phyloP scores from a whole-genome alignment of 2,888 invertebrate species.

The Acanthoscelides obtectus region DNA sequence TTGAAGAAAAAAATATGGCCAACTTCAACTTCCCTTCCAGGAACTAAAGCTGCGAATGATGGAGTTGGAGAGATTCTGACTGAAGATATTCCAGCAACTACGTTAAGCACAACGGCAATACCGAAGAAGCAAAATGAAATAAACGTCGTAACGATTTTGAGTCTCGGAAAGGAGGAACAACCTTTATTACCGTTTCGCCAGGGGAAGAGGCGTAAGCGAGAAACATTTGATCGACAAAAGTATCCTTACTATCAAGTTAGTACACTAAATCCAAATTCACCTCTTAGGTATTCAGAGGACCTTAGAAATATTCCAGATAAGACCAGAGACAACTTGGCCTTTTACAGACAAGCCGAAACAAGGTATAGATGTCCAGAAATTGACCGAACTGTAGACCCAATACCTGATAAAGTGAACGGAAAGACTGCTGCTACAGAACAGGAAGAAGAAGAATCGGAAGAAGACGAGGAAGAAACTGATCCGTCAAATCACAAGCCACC shows the following conservation, averaged over 20 bases:
- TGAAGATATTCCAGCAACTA: constrained; percentile 20
- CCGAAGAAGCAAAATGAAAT: constrained; percentile 8
- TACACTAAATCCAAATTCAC: constrained; percentile 53
- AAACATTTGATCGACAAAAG: constrained; percentile 31
- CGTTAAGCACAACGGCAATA: constrained; percentile 20
- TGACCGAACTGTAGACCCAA: constrained; percentile 51
- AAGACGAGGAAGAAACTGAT: constrained; percentile 28
- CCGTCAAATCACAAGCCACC: constrained; percentile 39
- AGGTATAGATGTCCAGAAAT: constrained; percentile 53
- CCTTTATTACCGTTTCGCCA: neutral
- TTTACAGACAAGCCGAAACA: constrained; percentile 62
- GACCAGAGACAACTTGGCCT: constrained; percentile 61
- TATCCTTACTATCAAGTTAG: constrained; percentile 62
- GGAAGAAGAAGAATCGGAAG: constrained; percentile 23
- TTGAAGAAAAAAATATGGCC: constrained; percentile 2
- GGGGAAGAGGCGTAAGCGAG: neutral
- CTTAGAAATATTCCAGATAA: constrained; percentile 60
- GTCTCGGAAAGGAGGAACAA: neutral
- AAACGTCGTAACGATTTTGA: constrained; percentile 27
- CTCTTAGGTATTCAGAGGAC: constrained; percentile 63
- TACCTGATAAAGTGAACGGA: constrained; percentile 49
- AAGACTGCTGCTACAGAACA: constrained; percentile 39
- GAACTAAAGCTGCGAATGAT: constrained; percentile 10
- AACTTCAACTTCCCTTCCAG: constrained; percentile 7
- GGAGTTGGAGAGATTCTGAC: constrained; percentile 12